These are phyloP conservation scores for Syrmaticus mikado DNA, from an alignment of 2,113 vertebrate genomes.

Conservation along the genomic window DNA sequence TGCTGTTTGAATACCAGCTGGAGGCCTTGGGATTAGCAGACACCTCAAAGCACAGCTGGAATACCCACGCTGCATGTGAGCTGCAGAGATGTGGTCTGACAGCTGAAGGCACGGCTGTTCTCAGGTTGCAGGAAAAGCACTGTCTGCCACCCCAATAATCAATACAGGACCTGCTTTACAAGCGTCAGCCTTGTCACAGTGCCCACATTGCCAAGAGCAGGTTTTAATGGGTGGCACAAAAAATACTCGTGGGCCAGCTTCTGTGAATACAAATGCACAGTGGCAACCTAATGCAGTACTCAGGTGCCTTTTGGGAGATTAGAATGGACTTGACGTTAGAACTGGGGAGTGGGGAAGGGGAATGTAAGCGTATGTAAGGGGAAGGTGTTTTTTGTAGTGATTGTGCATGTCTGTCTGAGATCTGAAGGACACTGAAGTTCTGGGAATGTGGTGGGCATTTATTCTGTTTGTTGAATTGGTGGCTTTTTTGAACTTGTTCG, in stretches of 20 bases:
- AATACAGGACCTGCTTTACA: background rate
- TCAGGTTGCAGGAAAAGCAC: background rate
- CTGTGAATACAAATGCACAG: rapidly evolving
- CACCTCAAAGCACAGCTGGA: background rate
- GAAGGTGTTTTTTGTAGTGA: background rate
- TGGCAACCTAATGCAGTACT: background rate
- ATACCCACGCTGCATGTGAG: rapidly evolving
- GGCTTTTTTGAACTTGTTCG: background rate
- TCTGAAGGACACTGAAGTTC: background rate
- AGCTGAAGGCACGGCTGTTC: background rate
- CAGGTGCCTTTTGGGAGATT: background rate
- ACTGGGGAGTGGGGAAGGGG: background rate
- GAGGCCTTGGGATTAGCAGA: background rate
- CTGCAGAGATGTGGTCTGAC: background rate
- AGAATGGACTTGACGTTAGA: background rate
- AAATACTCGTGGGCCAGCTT: background rate
- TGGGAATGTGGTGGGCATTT: background rate
- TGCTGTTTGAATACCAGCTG: background rate
- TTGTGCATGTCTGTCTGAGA: background rate
- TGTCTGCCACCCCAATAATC: background rate
- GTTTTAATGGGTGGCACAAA: background rate
- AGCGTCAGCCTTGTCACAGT: background rate
- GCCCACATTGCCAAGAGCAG: background rate
- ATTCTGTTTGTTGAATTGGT: background rate
- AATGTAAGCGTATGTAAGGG: background rate